Base-by-base conservation (phyloP, 2,888 invertebrate species). In the Sthenelais limicola region DNA sequence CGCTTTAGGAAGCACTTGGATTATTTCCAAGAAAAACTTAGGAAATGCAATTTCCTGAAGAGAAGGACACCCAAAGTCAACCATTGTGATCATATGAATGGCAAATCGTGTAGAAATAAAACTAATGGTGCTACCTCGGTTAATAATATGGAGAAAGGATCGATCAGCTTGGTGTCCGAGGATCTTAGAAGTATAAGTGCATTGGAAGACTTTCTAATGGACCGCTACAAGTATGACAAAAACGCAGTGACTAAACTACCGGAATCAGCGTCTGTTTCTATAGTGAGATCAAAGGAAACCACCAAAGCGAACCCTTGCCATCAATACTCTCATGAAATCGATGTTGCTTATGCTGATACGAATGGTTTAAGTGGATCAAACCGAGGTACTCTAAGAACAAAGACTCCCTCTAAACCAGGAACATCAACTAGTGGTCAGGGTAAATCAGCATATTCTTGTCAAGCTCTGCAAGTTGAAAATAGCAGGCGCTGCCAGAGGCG, bases 111-210 rank as follows among this genome's bases (percentile, higher is more conserved):
- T 21, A n/a, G 21, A 35, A 24, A 43, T 18, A 51, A n/a, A 7
- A n/a, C n/a, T 21, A 38, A 62, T 38, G 62, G 62, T 62, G 62
- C 38, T 38, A 38, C 15, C 3, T 26, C 26, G 9, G 21, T 24
- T 24, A 38, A 62, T 35, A 26, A 38, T 43, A 38, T 28, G 21
- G 62, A 35, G 38, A 43, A 62, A 4, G 62, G 43, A 18, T 35
- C 12, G 24, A 15, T 28, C 9, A n/a, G 62, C 5, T 43, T 62
- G 21, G 62, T 38, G 38, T 24, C 43, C 38, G 62, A 62, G 24
- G 62, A 62, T 21, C 24, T 38, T 15, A 56, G 56, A 33, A 56
- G 56, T 32, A 33, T 33, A 56, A 56, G 56, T 38, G 62, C 43
- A 21, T 24, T 35, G 35, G n/a, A n/a, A n/a, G n/a, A n/a, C n/a